These are phyloP conservation scores for Tympanoctomys barrerae DNA, from an alignment of 2,797 vertebrate genomes.

Conservation along the genomic window DNA sequence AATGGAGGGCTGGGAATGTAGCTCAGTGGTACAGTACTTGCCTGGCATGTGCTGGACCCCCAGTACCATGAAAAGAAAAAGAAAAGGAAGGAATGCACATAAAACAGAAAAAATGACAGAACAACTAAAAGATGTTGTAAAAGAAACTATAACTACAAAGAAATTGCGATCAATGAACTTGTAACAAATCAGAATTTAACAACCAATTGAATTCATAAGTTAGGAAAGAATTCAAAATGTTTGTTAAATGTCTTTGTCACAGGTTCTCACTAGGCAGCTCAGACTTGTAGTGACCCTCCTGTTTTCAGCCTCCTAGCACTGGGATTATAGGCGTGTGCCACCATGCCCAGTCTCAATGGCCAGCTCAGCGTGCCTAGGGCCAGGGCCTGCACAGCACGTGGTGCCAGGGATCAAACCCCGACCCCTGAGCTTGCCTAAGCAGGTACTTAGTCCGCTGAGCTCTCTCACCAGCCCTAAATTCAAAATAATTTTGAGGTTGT, in stretches of 20 bases:
- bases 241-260: background rate
- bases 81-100: background rate
- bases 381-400: too few relatives aligned
- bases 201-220: background rate
- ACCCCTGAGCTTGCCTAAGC: too few relatives aligned
- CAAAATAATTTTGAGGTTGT: constrained; percentile 55
- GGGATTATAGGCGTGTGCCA: too few relatives aligned
- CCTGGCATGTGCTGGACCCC: background rate
- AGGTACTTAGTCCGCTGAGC: too few relatives aligned
- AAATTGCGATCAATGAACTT: background rate
- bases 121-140: background rate
- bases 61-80: too few relatives aligned
- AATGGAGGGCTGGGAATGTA: background rate
- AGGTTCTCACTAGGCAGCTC: too few relatives aligned
- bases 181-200: background rate
- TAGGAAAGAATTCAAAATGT: constrained; percentile 55
- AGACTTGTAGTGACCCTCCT: too few relatives aligned
- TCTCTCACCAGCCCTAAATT: background rate
- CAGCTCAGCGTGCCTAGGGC: too few relatives aligned
- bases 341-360: too few relatives aligned
- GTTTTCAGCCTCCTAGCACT: too few relatives aligned
- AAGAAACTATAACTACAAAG: background rate
- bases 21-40: background rate
- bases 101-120: background rate
- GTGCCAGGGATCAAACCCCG: too few relatives aligned